phyloP scores from a whole-genome alignment of 2,113 vertebrate genomes.

The Corvus hawaiiensis region DNA sequence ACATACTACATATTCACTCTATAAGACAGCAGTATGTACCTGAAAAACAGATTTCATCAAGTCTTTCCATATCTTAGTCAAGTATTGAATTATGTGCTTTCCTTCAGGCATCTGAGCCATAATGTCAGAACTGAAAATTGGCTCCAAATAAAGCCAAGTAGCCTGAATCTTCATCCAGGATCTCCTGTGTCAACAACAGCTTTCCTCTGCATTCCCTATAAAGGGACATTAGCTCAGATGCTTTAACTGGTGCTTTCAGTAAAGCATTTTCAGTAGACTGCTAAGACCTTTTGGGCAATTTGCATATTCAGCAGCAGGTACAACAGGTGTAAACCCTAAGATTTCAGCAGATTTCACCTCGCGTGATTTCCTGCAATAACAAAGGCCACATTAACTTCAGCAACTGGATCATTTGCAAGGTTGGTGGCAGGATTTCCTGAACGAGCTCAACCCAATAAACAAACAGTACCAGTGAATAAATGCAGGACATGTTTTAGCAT shows the following conservation, averaged over 20 bases:
- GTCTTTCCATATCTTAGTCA: constrained; percentile 85
- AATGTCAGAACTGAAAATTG: constrained; percentile 88
- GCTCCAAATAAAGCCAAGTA: constrained; percentile 87
- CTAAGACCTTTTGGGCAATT: not conserved
- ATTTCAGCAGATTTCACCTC: not conserved
- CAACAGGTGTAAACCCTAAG: not conserved
- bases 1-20: not conserved
- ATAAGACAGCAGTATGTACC: constrained; percentile 55
- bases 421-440: not conserved
- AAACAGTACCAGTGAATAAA: not conserved
- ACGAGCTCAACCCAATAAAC: not conserved
- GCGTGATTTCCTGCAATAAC: not conserved
- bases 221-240: not conserved
- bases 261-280: not conserved
- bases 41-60: constrained; percentile 76
- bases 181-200: constrained; percentile 82
- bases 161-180: constrained; percentile 88
- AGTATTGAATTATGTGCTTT: constrained; percentile 75
- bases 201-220: constrained; percentile 82
- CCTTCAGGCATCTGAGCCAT: constrained; percentile 89
- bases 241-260: not conserved
- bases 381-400: not conserved
- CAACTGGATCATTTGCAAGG: not conserved
- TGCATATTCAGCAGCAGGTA: not conserved
- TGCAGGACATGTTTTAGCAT: not conserved